These are phyloP conservation scores for Alauda arvensis DNA, from an alignment of 2,797 vertebrate species.

Conservation along the genomic window DNA sequence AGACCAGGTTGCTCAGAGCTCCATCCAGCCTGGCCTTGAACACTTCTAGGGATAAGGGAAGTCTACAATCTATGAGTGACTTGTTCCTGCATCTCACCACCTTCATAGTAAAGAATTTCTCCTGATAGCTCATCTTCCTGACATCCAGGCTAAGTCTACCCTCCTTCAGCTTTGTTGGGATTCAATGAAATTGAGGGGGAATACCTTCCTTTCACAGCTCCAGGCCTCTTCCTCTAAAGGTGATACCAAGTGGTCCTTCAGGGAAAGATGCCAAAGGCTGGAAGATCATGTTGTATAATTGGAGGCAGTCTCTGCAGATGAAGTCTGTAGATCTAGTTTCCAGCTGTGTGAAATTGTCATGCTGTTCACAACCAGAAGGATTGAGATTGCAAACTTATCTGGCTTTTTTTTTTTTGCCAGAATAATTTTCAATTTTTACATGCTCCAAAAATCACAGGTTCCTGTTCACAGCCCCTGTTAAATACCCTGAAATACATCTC, in stretches of 20 bases:
- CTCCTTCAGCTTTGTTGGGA: not conserved
- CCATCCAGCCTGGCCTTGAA: not conserved
- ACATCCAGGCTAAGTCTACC: not conserved
- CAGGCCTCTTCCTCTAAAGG: not conserved
- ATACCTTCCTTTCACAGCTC: not conserved
- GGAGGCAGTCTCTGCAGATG: not conserved
- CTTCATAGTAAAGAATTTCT: not conserved
- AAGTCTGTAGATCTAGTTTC: not conserved
- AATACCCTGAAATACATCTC: not conserved
- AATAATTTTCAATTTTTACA: not conserved
- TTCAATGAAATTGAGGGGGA: not conserved
- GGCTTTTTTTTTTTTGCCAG: not conserved
- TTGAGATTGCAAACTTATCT: not conserved
- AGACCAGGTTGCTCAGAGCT: not conserved
- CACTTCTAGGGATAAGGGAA: not conserved
- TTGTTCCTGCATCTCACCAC: not conserved
- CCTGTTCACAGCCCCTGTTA: not conserved
- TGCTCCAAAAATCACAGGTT: not conserved
- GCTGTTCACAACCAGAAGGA: not conserved
- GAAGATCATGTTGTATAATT: not conserved
- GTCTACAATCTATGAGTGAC: accelerated
- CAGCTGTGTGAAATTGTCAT: not conserved
- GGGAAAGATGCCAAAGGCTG: not conserved
- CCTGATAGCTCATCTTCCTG: not conserved
- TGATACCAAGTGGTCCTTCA: not conserved